Conservation (phyloP, 2,113 vertebrate genomes). For the Mobula hypostoma region DNA sequence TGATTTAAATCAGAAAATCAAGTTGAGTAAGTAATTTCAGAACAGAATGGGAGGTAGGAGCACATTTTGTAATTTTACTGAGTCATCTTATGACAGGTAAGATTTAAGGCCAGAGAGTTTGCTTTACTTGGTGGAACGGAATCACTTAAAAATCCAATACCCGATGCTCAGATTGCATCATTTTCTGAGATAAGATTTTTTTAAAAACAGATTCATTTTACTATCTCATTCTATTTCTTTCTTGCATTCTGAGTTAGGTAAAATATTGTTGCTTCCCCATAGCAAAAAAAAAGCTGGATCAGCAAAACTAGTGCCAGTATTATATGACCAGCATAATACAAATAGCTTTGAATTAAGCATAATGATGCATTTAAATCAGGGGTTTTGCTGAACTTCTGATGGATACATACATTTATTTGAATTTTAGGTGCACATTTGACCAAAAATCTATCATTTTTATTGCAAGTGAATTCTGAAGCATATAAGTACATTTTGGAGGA, state of each 20-base stretch:
- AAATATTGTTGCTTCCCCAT: no score
- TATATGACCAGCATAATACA: neutral
- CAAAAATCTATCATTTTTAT: neutral
- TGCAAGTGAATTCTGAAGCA: neutral
- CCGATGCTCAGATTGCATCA: neutral
- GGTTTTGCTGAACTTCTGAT: neutral
- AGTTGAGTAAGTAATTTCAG: constrained; percentile 27
- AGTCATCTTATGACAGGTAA: constrained; percentile 25
- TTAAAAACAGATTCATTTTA: neutral
- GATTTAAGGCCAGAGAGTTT: neutral
- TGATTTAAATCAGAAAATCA: constrained; percentile 36
- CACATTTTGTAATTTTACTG: constrained; percentile 32
- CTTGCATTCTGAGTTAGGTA: neutral
- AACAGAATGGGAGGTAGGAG: neutral
- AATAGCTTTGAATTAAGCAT: neutral
- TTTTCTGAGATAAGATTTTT: neutral
- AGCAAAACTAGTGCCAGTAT: neutral
- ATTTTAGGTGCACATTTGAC: neutral
- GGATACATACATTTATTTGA: neutral
- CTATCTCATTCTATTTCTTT: neutral
- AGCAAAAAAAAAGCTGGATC: neutral
- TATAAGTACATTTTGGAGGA: neutral
- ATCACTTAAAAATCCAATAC: constrained; percentile 17
- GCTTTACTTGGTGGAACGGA: constrained; percentile 11
- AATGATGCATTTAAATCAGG: neutral